Base-by-base conservation (phyloP, 2,888 invertebrate species). In the Pecten maximus region DNA sequence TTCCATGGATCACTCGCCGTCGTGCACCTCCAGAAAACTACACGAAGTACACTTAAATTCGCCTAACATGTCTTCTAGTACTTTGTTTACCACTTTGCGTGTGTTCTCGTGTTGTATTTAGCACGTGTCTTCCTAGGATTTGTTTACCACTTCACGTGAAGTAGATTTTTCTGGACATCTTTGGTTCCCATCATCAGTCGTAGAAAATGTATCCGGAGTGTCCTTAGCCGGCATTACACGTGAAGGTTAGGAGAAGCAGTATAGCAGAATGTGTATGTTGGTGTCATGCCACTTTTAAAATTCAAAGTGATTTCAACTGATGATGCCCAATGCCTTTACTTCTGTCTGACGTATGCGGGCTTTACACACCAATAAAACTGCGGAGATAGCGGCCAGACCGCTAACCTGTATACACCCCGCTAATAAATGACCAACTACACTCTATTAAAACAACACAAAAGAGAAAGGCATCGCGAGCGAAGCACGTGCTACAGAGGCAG, bases 401-500 rank as follows among this genome's bases (percentile, higher is more conserved):
- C 74, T 74, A 74, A 74, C 74, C 74, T 74, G 74, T 74, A 74
- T 28, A 74, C 35, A 74, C 74, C 74, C 23, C 74, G 35, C 74
- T 74, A 28, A 74, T 74, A 74, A 74, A 74, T 74, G 74, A 74
- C 74, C 74, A 74, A 74, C 74, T 74, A 74, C 35, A 35, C 74
- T 74, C 74, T 74, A 74, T 74, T 74, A 74, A 74, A 74, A 74
- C 35, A 74, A 60, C 60, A 60, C 60, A 60, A 60, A 60, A 60
- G 60, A 60, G 60, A 60, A 35, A 35, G 74, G 35, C 35, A 74
- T 74, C 74, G 74, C 35, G 35, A 23, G 28, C 74, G 12, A 74
- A 28, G 12, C 74, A 74, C 74, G 74, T 74, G 74, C 74, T 74
- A 35, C 74, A 74, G 74, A 74, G 74, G 28, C 74, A 74, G 74